Conservation (phyloP, 53 echinoderm and acorn worm genomes). For the Astropecten irregularis region DNA sequence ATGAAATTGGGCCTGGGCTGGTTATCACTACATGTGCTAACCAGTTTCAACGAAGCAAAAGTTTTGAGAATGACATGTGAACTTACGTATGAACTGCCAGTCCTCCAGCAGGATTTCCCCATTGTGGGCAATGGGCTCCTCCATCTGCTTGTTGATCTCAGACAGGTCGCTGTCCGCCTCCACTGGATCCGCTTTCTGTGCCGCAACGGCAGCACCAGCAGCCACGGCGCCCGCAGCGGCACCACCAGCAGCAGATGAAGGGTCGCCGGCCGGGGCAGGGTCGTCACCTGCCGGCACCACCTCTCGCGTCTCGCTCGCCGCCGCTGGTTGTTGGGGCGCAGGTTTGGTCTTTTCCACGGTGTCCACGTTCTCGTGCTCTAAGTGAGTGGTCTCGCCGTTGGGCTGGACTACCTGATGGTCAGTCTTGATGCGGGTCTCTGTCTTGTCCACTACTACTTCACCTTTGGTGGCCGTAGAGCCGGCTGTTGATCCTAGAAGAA, state of each 20-base stretch:
- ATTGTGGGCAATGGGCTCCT: slow-evolving; percentile 18
- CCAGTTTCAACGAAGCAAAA: too few species aligned
- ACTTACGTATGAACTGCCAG: slow-evolving; percentile 98
- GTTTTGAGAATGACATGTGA: too few species aligned
- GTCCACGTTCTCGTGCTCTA: slow-evolving; percentile 49
- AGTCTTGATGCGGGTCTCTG: slow-evolving; percentile 34
- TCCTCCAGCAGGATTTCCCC: slow-evolving; percentile 88
- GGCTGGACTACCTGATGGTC: slow-evolving; percentile 42
- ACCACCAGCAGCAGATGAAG: background rate
- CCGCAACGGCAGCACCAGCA: too few species aligned
- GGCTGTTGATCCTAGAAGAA: background rate
- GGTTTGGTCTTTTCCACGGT: slow-evolving; percentile 52
- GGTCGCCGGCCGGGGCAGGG: background rate
- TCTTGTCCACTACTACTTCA: slow-evolving; percentile 48
- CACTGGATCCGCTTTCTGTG: background rate
- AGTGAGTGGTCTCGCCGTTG: slow-evolving; percentile 46
- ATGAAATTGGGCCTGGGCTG: too few species aligned
- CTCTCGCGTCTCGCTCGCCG: background rate
- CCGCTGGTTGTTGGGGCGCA: background rate
- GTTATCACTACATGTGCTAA: too few species aligned
- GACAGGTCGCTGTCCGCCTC: background rate
- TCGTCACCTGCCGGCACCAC: background rate
- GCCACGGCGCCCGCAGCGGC: too few species aligned
- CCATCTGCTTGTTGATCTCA: slow-evolving; percentile 14
- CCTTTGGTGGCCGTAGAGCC: background rate